Conservation (phyloP, 2,113 vertebrate species). For the Pimephales promelas region DNA sequence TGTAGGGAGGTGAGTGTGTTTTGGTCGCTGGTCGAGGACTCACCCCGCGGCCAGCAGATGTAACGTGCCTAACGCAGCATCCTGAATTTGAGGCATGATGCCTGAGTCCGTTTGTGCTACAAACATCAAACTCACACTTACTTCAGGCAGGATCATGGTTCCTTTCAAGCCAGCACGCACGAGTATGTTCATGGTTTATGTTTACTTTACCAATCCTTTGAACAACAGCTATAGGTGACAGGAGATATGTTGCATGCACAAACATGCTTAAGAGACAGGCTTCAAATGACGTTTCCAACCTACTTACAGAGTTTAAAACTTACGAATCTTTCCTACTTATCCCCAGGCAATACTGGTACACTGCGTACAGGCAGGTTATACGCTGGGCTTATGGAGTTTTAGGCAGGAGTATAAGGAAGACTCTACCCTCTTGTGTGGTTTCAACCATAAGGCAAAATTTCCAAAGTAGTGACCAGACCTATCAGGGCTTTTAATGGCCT, state of each 20-base stretch:
- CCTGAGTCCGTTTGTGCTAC: too few relatives aligned
- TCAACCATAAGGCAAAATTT: too few relatives aligned
- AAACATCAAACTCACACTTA: too few relatives aligned
- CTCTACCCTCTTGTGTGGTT: too few relatives aligned
- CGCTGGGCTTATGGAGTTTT: background rate
- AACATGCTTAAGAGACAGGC: background rate
- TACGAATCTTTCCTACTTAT: background rate
- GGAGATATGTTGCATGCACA: background rate
- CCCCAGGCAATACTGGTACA: background rate
- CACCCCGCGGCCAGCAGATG: too few relatives aligned
- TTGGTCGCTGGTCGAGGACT: too few relatives aligned
- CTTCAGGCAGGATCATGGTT: background rate
- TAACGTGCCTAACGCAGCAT: too few relatives aligned
- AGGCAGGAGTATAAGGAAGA: too few relatives aligned
- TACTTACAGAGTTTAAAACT: background rate
- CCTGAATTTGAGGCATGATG: too few relatives aligned
- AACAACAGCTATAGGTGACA: background rate
- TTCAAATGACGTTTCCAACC: background rate
- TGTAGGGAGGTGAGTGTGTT: too few relatives aligned
- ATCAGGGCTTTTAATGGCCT: too few relatives aligned
- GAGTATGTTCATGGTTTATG: background rate
- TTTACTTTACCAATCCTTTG: background rate
- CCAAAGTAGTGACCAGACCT: too few relatives aligned
- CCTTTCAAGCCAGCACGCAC: background rate
- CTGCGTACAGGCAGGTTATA: background rate